Base-by-base conservation (phyloP, 2,888 invertebrate genomes). In the Liodrosophila aerea region DNA sequence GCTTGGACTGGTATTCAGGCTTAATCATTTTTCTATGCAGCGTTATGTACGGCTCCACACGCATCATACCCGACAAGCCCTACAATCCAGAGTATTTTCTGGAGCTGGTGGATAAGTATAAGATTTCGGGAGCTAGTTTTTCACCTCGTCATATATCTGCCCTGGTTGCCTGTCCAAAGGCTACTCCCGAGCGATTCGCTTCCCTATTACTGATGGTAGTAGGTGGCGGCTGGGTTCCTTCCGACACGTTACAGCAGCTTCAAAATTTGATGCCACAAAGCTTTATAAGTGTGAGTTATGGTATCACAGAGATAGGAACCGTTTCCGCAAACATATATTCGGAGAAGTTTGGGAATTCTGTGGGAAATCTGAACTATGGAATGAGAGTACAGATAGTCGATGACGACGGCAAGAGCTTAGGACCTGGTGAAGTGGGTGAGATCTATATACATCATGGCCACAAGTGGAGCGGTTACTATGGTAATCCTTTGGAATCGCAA, bases 381-480 rank as follows among this genome's bases (percentile, higher is more conserved):
- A 5, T 66, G 0, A 47, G 49, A 4, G 36, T 69, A 3, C 80
- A 76, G 31, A 81, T 88, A 37, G 49, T 85, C 1, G 66, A 82
- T 41, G 81, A 86, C 0, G 50, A 76, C 11, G 82, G 80, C 0
- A 43, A 68, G 0, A 53, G 62, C 18, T 51, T 86, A 41, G 74
- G 71, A 1, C 41, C 60, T 8, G 68, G 70, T 13, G 60, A 84
- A 56, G 22, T 57, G 1, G 88, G 88, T 2, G 87, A 88, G 52
- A 58, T 88, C 36, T 68, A 52, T 2, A 16, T 73, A 0, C 53
- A 70, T 16, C 59, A 56, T 3, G 43, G 45, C 0, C 39, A 31
- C 1, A 46, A 41, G 18, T 86, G 86, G 82, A 36, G 44, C 7
- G 88, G 88, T 2, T 88, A 88, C 31, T 85, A 77, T 43, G 64